phyloP scores from a whole-genome alignment of 2,113 vertebrate species.

The Bombycilla garrulus region DNA sequence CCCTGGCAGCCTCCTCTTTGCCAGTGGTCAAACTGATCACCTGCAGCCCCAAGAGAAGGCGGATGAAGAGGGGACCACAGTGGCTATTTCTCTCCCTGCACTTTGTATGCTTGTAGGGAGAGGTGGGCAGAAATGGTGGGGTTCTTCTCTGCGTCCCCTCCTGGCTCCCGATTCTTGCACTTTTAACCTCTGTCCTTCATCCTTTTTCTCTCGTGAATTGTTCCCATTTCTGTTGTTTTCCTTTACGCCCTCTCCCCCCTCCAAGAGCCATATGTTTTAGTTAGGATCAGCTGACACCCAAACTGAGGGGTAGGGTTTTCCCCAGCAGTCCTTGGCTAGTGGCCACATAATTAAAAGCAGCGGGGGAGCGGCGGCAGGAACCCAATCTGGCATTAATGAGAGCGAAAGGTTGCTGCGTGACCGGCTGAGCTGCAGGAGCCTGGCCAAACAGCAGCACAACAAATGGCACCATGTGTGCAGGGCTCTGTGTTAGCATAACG shows the following conservation, averaged over 20 bases:
- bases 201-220: neutral
- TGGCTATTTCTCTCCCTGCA: neutral
- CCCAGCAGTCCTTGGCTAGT: neutral
- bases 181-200: neutral
- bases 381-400: conserved; percentile 36
- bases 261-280: neutral
- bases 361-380: neutral
- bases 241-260: neutral
- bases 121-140: neutral
- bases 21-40: neutral
- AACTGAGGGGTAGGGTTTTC: neutral
- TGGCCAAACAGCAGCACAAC: neutral
- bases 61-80: neutral
- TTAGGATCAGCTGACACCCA: conserved; percentile 8
- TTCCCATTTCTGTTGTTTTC: neutral
- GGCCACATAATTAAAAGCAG: conserved; percentile 31
- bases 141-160: neutral
- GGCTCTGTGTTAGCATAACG: neutral
- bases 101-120: neutral
- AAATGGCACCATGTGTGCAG: neutral
- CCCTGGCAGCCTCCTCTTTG: neutral
- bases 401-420: neutral
- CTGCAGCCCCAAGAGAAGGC: neutral
- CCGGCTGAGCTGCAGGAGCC: neutral
- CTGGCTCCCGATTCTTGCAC: neutral